phyloP scores from a whole-genome alignment of 1,140 invertebrate species.

The Spodoptera litura region DNA sequence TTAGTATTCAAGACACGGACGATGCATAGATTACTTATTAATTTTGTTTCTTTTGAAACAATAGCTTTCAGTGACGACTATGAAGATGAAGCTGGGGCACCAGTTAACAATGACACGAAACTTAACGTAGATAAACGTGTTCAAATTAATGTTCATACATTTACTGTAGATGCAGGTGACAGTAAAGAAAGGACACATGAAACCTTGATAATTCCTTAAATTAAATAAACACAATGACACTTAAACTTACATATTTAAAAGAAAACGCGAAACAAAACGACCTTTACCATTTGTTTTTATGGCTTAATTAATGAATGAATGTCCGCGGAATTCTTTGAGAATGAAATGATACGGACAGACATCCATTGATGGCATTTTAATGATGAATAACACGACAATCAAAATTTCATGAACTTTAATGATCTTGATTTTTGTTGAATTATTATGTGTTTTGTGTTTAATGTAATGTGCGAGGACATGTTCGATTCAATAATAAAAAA shows the following conservation, averaged over 20 bases:
- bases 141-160: not conserved
- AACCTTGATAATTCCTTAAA: slow-evolving; percentile 25
- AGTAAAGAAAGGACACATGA: slow-evolving; percentile 1
- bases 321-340: slow-evolving; percentile 29
- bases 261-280: slow-evolving; percentile 15
- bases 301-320: slow-evolving; percentile 33
- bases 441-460: slow-evolving; percentile 20
- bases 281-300: slow-evolving; percentile 33
- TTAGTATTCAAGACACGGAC: slow-evolving; percentile 39
- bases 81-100: not conserved
- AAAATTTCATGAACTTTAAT: slow-evolving; percentile 34
- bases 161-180: not conserved
- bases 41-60: slow-evolving; percentile 29
- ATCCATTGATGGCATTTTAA: slow-evolving; percentile 39
- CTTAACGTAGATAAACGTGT: not conserved
- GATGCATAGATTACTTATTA: slow-evolving; percentile 38
- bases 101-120: not conserved
- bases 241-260: not conserved
- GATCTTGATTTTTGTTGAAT: slow-evolving; percentile 2
- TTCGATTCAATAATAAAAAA: not conserved
- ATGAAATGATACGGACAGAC: slow-evolving; percentile 26
- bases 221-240: not conserved
- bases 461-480: slow-evolving; percentile 3
- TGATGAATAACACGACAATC: slow-evolving; percentile 35
- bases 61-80: slow-evolving; percentile 24